These are phyloP conservation scores for Caenorhabditis sp. DNA, from an alignment of 2,888 invertebrate genomes.

Conservation along the genomic window DNA sequence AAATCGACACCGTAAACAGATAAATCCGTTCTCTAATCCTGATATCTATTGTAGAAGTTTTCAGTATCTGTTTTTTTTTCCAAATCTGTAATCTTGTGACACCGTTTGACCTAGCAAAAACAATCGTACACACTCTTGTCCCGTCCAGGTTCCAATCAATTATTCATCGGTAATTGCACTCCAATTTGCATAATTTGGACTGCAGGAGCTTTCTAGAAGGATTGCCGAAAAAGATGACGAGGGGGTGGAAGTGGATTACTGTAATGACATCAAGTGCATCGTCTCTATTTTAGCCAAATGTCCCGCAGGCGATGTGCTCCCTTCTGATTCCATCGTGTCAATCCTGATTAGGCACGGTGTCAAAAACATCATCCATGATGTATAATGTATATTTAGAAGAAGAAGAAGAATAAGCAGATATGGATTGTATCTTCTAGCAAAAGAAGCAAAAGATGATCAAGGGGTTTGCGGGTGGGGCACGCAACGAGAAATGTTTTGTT, in stretches of 20 bases:
- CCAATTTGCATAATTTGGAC: constrained; percentile 50
- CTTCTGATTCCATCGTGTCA: constrained; percentile 53
- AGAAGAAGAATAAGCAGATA: constrained; percentile 1
- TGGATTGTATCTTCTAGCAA: background rate
- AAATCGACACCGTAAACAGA: constrained; percentile 5
- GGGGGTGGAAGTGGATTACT: constrained; percentile 51
- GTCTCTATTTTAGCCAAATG: constrained; percentile 1
- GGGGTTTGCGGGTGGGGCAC: constrained; percentile 12
- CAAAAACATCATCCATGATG: constrained; percentile 38
- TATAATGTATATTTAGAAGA: constrained; percentile 19
- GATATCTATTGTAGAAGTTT: constrained; percentile 12
- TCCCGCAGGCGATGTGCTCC: constrained; percentile 37
- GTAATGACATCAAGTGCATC: constrained; percentile 59
- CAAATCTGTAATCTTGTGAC: constrained; percentile 13
- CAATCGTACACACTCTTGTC: constrained; percentile 35
- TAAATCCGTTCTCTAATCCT: constrained; percentile 28
- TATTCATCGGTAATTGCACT: constrained; percentile 45
- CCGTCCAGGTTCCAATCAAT: constrained; percentile 26
- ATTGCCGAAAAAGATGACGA: background rate
- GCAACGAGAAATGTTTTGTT: constrained; percentile 39
- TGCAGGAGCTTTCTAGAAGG: background rate
- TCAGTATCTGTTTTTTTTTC: background rate
- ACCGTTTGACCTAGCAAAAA: constrained; percentile 40
- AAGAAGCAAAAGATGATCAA: constrained; percentile 22
- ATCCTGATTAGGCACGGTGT: constrained; percentile 53